Evolutionary conservation across 1,140 invertebrate genomes (phyloP).

Genomic region (Heliothis subflexa): DNA sequence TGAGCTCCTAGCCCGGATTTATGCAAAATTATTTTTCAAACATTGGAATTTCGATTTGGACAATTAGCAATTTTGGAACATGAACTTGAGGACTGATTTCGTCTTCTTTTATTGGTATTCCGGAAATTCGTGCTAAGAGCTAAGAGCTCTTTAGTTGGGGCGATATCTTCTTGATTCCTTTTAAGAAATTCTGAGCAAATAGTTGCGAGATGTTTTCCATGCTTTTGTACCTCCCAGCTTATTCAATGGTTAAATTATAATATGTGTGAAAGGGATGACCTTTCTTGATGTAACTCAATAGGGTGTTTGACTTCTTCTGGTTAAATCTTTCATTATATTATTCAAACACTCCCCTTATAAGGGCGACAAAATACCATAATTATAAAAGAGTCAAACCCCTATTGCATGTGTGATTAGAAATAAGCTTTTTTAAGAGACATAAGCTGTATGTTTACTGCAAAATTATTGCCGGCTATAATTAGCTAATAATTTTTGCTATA

Average conservation of each 20-base stretch:
- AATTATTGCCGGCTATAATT: not conserved
- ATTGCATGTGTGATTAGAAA: conserved; percentile 4
- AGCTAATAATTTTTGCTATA: no score
- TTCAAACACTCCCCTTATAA: no score
- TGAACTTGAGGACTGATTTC: no score
- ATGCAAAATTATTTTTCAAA: no score
- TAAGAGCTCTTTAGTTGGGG: not conserved
- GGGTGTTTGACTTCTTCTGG: no score
- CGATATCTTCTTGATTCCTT: not conserved
- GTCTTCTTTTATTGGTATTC: no score
- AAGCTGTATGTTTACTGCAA: not conserved
- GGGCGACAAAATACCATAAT: no score
- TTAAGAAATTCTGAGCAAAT: not conserved
- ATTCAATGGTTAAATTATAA: not conserved
- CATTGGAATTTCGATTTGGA: no score
- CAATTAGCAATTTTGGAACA: no score
- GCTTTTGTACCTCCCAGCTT: conserved; percentile 29
- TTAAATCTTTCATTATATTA: no score
- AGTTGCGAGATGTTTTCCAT: conserved; percentile 7
- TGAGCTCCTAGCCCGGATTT: no score
- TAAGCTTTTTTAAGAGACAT: not conserved
- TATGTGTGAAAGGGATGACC: not conserved
- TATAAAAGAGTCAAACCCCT: not conserved
- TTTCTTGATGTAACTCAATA: not conserved
- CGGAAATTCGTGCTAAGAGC: not conserved